Conservation (phyloP, 2,888 invertebrate species). For the Acholoe squamosa region DNA sequence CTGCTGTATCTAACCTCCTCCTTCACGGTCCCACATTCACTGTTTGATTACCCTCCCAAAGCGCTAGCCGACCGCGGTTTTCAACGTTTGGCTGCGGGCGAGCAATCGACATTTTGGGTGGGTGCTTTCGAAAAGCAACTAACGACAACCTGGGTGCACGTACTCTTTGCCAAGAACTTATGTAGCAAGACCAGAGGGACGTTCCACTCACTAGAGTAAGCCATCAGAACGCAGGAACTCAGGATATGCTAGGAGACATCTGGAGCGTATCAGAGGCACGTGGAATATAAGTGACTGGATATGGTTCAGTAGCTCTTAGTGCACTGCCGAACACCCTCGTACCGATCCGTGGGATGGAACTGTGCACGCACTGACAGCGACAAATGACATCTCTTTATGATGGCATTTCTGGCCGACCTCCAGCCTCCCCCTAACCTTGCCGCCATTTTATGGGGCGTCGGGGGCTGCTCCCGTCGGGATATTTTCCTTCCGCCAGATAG, state of each 20-base stretch:
- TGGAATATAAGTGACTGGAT: too few relatives aligned
- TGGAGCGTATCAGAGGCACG: too few relatives aligned
- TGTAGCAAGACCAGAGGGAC: too few relatives aligned
- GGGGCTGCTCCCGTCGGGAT: background rate
- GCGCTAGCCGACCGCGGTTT: background rate
- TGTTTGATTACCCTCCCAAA: background rate
- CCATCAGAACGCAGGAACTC: too few relatives aligned
- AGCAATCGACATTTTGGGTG: background rate
- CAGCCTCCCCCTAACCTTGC: background rate
- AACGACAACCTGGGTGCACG: too few relatives aligned
- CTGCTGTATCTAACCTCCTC: conserved; percentile 3
- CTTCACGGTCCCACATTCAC: background rate
- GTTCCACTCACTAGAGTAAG: too few relatives aligned
- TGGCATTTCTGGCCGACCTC: conserved; percentile 15
- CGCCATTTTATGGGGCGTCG: background rate
- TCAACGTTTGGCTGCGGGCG: conserved; percentile 5
- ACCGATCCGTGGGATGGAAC: too few relatives aligned
- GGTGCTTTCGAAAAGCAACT: background rate
- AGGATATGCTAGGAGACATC: too few relatives aligned
- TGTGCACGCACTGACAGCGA: conserved; percentile 1
- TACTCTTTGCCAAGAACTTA: too few relatives aligned
- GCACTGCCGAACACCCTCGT: too few relatives aligned
- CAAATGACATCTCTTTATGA: conserved; percentile 38
- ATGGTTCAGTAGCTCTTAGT: too few relatives aligned
- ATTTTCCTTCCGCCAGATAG: background rate